These are phyloP conservation scores for Bruchidius siliquastri DNA, from an alignment of 2,888 invertebrate species.

Conservation along the genomic window DNA sequence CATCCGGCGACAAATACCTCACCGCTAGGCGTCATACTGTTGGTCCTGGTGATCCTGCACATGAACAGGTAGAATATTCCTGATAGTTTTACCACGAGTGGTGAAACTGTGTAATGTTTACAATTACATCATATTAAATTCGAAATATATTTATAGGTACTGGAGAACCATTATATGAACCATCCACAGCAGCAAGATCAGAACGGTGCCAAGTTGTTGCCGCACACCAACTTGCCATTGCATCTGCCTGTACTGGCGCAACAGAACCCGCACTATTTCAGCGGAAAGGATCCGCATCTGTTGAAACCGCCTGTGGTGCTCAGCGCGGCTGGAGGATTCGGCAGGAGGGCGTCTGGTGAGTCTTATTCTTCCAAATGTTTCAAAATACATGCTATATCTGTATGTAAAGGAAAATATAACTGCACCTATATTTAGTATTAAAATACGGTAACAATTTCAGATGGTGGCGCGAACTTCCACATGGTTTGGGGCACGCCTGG, in stretches of 20 bases:
- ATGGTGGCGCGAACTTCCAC: constrained; percentile 91
- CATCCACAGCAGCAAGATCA: constrained; percentile 38
- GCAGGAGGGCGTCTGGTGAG: constrained; percentile 74
- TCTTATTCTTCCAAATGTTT: background rate
- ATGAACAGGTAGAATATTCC: constrained; percentile 56
- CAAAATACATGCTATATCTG: no score
- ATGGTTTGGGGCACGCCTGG: constrained; percentile 53
- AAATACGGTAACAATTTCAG: no score
- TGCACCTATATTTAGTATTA: no score
- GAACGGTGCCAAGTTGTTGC: constrained; percentile 51
- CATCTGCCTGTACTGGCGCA: constrained; percentile 80
- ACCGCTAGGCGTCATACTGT: constrained; percentile 86
- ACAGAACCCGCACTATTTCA: constrained; percentile 78
- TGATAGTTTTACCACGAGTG: background rate
- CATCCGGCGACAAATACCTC: constrained; percentile 48
- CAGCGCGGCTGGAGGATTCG: constrained; percentile 79
- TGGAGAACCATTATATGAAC: constrained; percentile 52
- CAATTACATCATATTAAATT: no score
- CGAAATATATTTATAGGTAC: constrained; percentile 36
- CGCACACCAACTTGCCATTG: constrained; percentile 78
- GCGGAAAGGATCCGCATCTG: constrained; percentile 88
- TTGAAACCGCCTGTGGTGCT: constrained; percentile 89
- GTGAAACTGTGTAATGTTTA: no score
- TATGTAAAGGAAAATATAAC: no score
- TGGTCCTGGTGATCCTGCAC: constrained; percentile 85